These are phyloP conservation scores for Albula glossodonta DNA, from an alignment of 2,113 vertebrate genomes.

Conservation along the genomic window DNA sequence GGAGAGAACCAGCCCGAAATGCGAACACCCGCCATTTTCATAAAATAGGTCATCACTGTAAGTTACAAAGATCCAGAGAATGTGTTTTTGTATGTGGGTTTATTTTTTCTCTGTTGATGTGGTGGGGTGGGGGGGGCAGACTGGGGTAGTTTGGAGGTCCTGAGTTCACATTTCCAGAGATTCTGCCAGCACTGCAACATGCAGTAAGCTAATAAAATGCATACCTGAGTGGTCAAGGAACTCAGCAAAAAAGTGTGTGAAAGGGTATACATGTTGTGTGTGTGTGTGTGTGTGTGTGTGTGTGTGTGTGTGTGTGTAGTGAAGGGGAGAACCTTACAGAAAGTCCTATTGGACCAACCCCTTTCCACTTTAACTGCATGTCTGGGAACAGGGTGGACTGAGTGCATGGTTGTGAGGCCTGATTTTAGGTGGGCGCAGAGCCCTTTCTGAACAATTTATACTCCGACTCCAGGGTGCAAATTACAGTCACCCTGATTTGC, in stretches of 20 bases:
- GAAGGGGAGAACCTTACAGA: background rate
- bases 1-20: background rate
- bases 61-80: background rate
- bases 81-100: background rate
- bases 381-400: background rate
- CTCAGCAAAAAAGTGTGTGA: background rate
- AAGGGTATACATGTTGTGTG: background rate
- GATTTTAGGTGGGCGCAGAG: background rate
- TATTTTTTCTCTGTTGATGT: background rate
- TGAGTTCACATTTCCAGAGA: too few species aligned
- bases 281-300: background rate
- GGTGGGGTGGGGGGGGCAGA: background rate
- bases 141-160: too few species aligned
- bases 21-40: background rate
- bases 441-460: background rate
- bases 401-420: background rate
- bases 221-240: too few species aligned
- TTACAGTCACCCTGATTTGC: conserved; percentile 47
- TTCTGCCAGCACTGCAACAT: too few species aligned
- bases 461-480: conserved; percentile 29
- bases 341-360: background rate
- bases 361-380: background rate
- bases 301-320: background rate
- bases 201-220: too few species aligned
- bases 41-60: conserved; percentile 17